Evolutionary conservation across 1,140 invertebrate species (phyloP).

Genomic region (Trichonephila inaurata): DNA sequence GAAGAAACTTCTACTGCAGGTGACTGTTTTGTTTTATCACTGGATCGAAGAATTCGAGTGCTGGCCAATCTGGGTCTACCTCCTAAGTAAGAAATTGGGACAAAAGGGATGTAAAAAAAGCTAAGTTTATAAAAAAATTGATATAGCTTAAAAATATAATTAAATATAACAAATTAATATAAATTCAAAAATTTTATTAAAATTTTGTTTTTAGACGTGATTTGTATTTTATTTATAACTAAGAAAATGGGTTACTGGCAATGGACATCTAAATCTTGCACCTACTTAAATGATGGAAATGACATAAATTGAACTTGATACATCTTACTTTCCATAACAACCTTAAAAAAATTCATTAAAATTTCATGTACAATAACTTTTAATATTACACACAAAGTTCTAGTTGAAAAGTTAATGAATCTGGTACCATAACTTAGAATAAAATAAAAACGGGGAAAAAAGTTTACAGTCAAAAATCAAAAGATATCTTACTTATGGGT

Average conservation of each 20-base stretch:
- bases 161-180: no score
- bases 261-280: no score
- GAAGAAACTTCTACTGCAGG: neutral
- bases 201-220: neutral
- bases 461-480: neutral
- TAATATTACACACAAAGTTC: neutral
- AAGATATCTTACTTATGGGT: neutral
- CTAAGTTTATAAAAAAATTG: no score
- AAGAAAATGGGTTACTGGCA: neutral
- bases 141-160: no score
- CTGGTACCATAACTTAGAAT: neutral
- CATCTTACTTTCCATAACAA: no score
- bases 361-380: neutral
- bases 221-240: neutral
- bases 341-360: no score
- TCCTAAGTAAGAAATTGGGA: neutral
- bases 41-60: constrained; percentile 40
- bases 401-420: neutral
- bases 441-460: no score
- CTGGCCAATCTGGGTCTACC: neutral
- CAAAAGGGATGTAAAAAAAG: neutral
- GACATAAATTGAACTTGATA: no score
- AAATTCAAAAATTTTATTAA: no score
- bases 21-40: constrained; percentile 11
- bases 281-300: no score